Conservation (phyloP, 2,888 invertebrate species). For the Lampropteryx suffumata region DNA sequence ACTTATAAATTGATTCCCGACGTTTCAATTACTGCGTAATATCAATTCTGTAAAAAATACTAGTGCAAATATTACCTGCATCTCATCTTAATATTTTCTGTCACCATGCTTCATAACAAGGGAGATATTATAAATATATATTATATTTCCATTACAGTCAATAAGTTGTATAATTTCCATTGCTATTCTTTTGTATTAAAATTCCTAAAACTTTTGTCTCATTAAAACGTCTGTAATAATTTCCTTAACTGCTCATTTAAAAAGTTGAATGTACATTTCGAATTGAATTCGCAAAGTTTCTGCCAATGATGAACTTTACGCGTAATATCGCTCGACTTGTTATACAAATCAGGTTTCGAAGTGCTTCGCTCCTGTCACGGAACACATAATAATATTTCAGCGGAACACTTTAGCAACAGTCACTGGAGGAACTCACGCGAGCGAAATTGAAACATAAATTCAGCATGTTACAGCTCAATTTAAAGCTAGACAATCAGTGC, state of each 20-base stretch:
- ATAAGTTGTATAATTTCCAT: no score
- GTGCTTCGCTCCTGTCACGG: neutral
- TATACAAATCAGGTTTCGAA: constrained; percentile 23
- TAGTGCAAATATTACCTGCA: no score
- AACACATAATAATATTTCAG: neutral
- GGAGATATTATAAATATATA: no score
- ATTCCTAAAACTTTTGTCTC: no score
- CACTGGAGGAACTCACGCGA: constrained; percentile 1
- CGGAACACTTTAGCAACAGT: neutral
- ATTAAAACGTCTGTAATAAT: no score
- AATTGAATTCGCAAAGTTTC: constrained; percentile 27
- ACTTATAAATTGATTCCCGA: no score
- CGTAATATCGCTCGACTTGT: constrained; percentile 13
- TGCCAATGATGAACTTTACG: constrained; percentile 21
- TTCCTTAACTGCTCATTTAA: constrained; percentile 7
- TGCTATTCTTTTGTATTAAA: no score
- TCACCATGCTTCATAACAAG: neutral
- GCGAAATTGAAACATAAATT: constrained; percentile 9
- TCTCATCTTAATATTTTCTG: no score
- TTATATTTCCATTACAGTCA: no score
- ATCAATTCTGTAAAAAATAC: no score
- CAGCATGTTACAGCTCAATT: constrained; percentile 8
- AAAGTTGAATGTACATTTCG: constrained; percentile 18
- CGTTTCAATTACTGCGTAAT: no score
- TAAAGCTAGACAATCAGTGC: neutral